Base-by-base conservation (phyloP, 1,140 invertebrate genomes). In the Psilanteris sp. region DNA sequence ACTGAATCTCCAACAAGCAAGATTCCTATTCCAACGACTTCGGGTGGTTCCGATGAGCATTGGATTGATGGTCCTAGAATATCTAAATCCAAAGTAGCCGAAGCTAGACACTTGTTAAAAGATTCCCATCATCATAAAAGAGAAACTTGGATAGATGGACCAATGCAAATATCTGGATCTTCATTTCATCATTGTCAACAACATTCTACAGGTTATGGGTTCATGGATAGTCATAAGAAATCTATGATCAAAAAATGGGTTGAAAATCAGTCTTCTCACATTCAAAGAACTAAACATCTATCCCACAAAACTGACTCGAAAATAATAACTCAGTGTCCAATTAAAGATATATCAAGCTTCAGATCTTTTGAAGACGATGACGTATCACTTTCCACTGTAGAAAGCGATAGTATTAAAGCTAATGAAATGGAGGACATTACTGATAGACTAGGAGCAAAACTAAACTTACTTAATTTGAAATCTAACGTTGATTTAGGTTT, bases 21-120 rank as follows among this genome's bases (percentile, higher is more conserved):
- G 57, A 85, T 86, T 4, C 80, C 83, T 0, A 79, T 87, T 0
- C 70, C 80, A 2, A 78, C 83, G 1, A 20, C 81, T 0, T 86
- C 83, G 10, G 90, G 83, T 71, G 89, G 74, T 80, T 90, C 72
- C 67, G 96, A 97, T 77, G 96, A 98, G 81, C 95, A 97, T 80
- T 98, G 97, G 97, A 96, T 98, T 44, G 97, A 98, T 88, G 97
- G 97, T 1, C 97, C 97, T 0, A 91, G 95, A 79, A 94, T 96
- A 74, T 93, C 94, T 0, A 94, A 94, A 78, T 94, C 92, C 4
- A 93, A 93, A 82, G 91, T 95, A n/a, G 94, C 93, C 0, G 94
- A 95, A 86, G 94, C 93, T 0, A 87, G 94, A 34, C 93, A 94
- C 79, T 90, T 96, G 77, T 91, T 94, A 78, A 94, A 95, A 83